Evolutionary conservation across 2,888 invertebrate genomes (phyloP).

Genomic region (Zaprionus obscuricornis): DNA sequence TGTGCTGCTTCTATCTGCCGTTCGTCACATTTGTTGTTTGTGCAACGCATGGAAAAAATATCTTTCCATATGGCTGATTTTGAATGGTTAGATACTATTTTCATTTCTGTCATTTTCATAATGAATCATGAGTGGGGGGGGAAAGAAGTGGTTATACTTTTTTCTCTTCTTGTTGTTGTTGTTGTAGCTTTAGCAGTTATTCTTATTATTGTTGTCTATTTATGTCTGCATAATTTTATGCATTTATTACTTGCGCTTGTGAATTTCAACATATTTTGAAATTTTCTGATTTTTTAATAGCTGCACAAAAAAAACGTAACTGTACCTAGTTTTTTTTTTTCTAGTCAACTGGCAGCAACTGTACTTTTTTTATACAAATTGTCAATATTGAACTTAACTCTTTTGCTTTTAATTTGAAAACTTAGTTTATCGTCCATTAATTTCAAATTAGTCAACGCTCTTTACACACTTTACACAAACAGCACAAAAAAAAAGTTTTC

Average conservation of each 20-base stretch:
- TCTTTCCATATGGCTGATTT: conserved; percentile 73
- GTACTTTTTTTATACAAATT: too few relatives aligned
- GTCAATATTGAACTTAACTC: too few relatives aligned
- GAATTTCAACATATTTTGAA: too few relatives aligned
- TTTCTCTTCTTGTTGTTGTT: neutral
- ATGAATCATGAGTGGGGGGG: conserved; percentile 53
- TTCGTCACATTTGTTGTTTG: conserved; percentile 45
- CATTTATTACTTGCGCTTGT: too few relatives aligned
- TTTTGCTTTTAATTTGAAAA: neutral
- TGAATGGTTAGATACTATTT: conserved; percentile 64
- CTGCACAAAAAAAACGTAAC: too few relatives aligned
- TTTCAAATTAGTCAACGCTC: conserved; percentile 1
- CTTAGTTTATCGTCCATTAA: conserved; percentile 17
- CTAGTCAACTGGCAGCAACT: conserved; percentile 30
- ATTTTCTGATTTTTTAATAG: too few relatives aligned
- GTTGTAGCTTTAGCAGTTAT: neutral
- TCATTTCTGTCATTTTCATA: conserved; percentile 60
- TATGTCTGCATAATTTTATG: too few relatives aligned
- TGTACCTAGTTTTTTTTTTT: too few relatives aligned
- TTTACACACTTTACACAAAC: too few relatives aligned
- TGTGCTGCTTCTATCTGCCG: conserved; percentile 16
- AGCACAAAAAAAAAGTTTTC: too few relatives aligned
- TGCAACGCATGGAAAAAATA: conserved; percentile 58
- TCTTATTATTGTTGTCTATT: too few relatives aligned
- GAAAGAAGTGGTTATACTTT: conserved; percentile 11